These are phyloP conservation scores for Engystomops pustulosus DNA, from an alignment of 2,113 vertebrate genomes.

Conservation along the genomic window DNA sequence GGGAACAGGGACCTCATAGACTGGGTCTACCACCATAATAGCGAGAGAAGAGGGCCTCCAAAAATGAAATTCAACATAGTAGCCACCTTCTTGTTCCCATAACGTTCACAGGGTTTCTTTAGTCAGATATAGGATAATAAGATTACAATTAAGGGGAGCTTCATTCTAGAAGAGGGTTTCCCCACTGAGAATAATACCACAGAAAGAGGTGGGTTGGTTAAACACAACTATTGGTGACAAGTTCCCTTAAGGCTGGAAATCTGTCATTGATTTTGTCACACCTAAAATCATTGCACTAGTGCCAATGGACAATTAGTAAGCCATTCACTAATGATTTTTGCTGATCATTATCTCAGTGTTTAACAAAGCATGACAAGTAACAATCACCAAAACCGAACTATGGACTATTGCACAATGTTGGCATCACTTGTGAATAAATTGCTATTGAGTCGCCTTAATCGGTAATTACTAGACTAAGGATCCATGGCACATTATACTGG, in stretches of 20 bases:
- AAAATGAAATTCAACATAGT: too few relatives aligned
- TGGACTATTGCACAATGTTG: constrained; percentile 18
- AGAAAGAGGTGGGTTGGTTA: neutral
- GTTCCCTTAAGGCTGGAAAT: neutral
- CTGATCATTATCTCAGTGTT: neutral
- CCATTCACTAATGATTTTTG: constrained; percentile 27
- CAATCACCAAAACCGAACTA: neutral
- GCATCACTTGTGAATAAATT: neutral
- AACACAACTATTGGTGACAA: neutral
- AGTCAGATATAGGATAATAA: neutral
- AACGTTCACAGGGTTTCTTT: too few relatives aligned
- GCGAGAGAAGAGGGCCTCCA: too few relatives aligned
- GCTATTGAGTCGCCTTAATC: neutral
- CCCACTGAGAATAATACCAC: neutral
- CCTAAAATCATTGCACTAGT: neutral
- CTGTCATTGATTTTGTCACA: constrained; percentile 3
- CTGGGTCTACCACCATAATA: too few relatives aligned
- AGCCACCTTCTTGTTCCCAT: too few relatives aligned
- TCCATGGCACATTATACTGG: neutral
- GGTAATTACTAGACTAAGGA: neutral
- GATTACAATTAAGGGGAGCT: neutral
- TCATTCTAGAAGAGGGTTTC: neutral
- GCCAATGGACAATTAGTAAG: constrained; percentile 13
- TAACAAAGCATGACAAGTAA: constrained; percentile 21
- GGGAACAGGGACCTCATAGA: too few relatives aligned